Percentiles rank a stretch among this genome's conserved stretches.
These are phyloP conservation scores for Lutjanus campechanus DNA, from an alignment of 2,797 vertebrate species.

Conservation along the genomic window DNA sequence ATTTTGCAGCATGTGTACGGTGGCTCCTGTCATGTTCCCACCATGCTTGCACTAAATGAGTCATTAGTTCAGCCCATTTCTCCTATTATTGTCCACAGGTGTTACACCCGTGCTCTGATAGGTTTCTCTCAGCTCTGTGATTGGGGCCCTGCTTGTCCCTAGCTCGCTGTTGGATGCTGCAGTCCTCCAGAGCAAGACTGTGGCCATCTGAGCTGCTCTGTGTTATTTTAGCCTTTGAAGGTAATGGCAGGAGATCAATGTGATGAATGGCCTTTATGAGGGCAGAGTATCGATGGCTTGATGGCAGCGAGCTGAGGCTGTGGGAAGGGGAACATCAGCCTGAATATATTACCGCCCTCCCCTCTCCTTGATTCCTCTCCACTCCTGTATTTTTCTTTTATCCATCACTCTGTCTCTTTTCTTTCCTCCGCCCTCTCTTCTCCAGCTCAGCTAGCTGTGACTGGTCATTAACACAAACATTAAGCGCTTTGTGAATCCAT, in stretches of 20 bases:
- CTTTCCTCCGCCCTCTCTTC: conserved; percentile 45
- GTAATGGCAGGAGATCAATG: conserved; percentile 83
- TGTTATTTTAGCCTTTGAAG: conserved; percentile 81
- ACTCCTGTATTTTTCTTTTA: conserved; percentile 56
- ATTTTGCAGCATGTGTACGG: conserved; percentile 19
- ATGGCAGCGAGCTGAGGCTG: conserved; percentile 66
- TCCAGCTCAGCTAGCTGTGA: conserved; percentile 64
- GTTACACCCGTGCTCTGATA: conserved; percentile 44
- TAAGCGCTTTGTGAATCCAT: conserved; percentile 74
- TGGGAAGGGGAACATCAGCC: conserved; percentile 64
- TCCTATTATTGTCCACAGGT: conserved; percentile 48
- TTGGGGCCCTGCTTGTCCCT: conserved; percentile 37
- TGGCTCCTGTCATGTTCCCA: conserved; percentile 22
- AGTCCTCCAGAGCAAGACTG: conserved; percentile 51
- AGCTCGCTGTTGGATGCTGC: conserved; percentile 41
- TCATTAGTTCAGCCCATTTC: conserved; percentile 53
- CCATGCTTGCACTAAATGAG: conserved; percentile 42
- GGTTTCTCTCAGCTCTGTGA: conserved; percentile 37
- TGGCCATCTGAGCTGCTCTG: conserved; percentile 64
- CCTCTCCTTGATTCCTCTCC: conserved; percentile 51
- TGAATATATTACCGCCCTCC: conserved; percentile 68
- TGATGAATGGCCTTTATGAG: conserved; percentile 83
- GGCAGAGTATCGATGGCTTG: conserved; percentile 73
- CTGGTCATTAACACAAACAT: conserved; percentile 82
- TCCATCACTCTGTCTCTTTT: conserved; percentile 57